phyloP scores from a whole-genome alignment of 2,888 invertebrate species.

The Netelia inedita region DNA sequence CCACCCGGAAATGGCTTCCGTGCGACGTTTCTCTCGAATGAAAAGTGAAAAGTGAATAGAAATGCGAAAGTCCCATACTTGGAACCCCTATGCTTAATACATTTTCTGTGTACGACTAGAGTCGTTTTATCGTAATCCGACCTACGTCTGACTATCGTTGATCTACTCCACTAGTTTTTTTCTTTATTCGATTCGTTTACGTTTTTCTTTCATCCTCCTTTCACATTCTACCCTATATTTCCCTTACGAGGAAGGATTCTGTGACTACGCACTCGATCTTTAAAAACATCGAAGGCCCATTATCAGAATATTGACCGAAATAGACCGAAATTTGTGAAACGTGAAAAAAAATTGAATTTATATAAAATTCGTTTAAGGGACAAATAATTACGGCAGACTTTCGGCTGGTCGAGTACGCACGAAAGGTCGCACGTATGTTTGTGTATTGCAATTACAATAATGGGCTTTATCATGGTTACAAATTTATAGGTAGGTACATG shows the following conservation, averaged over 20 bases:
- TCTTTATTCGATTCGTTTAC: not conserved
- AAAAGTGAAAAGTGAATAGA: conserved; percentile 40
- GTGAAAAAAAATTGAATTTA: too few species aligned
- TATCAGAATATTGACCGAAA: too few species aligned
- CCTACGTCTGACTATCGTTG: conserved; percentile 12
- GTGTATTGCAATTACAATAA: not conserved
- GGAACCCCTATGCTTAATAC: not conserved
- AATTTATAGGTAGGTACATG: not conserved
- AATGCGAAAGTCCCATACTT: not conserved
- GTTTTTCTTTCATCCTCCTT: not conserved
- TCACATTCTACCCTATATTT: not conserved
- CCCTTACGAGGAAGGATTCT: too few species aligned
- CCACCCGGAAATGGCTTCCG: conserved; percentile 49
- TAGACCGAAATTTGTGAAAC: too few species aligned
- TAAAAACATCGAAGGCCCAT: too few species aligned
- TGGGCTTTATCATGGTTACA: not conserved
- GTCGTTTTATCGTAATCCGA: not conserved
- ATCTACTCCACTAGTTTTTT: conserved; percentile 5
- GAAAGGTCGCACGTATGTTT: not conserved
- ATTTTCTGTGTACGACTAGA: not conserved
- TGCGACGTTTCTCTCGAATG: conserved; percentile 14
- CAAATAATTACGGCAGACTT: not conserved
- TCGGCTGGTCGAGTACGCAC: not conserved
- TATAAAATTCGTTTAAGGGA: too few species aligned
- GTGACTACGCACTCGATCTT: too few species aligned